These are phyloP conservation scores for Saxidomus purpurata DNA, from an alignment of 1,140 invertebrate genomes.

Conservation along the genomic window DNA sequence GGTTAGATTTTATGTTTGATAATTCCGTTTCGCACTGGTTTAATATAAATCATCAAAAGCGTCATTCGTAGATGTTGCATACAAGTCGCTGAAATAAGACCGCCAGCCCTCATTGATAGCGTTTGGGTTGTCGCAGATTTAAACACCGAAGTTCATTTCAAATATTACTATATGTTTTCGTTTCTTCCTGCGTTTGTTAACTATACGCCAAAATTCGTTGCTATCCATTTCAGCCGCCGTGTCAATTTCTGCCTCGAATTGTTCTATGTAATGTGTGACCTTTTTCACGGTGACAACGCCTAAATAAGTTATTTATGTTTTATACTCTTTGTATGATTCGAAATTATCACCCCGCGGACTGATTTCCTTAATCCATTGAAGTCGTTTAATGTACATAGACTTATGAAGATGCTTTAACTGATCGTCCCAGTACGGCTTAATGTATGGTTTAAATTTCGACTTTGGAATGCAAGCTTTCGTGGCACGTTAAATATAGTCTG, in stretches of 20 bases:
- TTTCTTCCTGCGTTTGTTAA: not conserved
- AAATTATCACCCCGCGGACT: not conserved
- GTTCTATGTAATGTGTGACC: not conserved
- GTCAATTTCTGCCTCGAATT: no score
- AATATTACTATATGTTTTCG: not conserved
- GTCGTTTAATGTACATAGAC: not conserved
- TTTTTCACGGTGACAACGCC: not conserved
- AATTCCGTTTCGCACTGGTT: not conserved
- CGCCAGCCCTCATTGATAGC: not conserved
- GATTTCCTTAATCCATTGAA: not conserved
- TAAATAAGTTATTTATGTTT: not conserved
- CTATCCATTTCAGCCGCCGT: no score
- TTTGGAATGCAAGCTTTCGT: not conserved
- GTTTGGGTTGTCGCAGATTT: not conserved
- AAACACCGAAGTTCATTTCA: not conserved
- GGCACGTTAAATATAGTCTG: not conserved
- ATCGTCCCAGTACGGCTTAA: not conserved
- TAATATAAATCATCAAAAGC: not conserved
- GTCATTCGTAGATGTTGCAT: not conserved
- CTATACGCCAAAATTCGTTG: slow-evolving; percentile 8
- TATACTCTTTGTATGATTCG: not conserved
- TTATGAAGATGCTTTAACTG: not conserved
- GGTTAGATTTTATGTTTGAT: not conserved
- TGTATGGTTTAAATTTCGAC: slow-evolving; percentile 7
- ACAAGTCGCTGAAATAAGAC: slow-evolving; percentile 10